Evolutionary conservation across 1,140 invertebrate species (phyloP).

Genomic region (Diplogasteroides magnus): DNA sequence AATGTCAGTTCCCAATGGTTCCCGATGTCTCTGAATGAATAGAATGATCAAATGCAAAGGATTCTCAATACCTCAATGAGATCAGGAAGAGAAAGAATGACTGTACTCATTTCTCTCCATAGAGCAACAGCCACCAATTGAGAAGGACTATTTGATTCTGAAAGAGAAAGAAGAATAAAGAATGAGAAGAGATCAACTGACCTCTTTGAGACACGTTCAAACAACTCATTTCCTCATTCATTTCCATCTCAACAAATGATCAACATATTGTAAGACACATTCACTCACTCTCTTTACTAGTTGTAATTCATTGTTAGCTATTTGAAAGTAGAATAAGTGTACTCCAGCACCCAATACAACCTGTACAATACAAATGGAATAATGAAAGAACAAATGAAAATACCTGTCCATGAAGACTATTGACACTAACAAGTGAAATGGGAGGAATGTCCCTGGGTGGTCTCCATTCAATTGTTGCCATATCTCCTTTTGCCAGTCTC

Average conservation of each 20-base stretch:
- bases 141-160: conserved; percentile 63
- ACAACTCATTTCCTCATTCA: conserved; percentile 91
- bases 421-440: conserved; percentile 82
- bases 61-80: conserved; percentile 63
- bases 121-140: conserved; percentile 82
- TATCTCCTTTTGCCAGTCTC: conserved; percentile 64
- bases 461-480: conserved; percentile 58
- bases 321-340: background rate
- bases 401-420: no score
- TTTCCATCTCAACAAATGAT: conserved; percentile 64
- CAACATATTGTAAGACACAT: no score
- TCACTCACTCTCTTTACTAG: background rate
- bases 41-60: conserved; percentile 1
- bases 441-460: conserved; percentile 57
- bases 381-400: no score
- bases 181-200: conserved; percentile 36
- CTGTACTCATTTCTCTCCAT: conserved; percentile 92
- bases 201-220: conserved; percentile 82
- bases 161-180: conserved; percentile 16
- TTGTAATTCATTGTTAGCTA: background rate
- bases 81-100: conserved; percentile 71
- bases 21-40: conserved; percentile 72
- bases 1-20: conserved; percentile 76
- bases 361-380: no score
- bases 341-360: conserved; percentile 48